A percentile compares a stretch with the other conserved stretches of the same genome.
Conservation (phyloP, 2,797 vertebrate genomes). For the Rhinophrynus dorsalis region DNA sequence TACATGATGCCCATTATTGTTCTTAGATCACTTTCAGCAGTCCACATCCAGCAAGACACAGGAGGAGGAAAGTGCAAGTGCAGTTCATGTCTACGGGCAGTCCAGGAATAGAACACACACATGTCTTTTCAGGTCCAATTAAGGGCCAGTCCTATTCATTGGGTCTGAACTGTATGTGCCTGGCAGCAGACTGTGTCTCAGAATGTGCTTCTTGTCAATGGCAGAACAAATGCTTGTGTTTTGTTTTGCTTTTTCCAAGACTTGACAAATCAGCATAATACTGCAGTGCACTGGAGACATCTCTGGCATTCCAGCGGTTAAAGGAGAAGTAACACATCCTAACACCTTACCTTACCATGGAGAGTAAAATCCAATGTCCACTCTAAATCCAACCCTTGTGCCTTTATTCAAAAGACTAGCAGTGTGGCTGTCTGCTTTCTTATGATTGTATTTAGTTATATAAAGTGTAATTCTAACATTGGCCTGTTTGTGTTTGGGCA, state of each 20-base stretch:
- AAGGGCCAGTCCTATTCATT: background rate
- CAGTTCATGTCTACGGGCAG: background rate
- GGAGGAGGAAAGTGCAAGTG: background rate
- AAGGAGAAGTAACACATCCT: no score
- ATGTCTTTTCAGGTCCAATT: background rate
- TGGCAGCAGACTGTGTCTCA: background rate
- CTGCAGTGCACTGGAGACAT: background rate
- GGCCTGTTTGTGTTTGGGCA: no score
- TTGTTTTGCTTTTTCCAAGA: constrained; percentile 52
- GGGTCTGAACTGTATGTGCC: background rate
- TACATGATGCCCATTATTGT: no score
- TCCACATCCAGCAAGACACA: background rate
- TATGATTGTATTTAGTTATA: no score
- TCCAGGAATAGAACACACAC: background rate
- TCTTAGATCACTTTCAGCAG: no score
- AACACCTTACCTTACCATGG: no score
- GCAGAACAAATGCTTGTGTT: constrained; percentile 47
- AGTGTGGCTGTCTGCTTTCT: no score
- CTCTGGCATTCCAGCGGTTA: background rate
- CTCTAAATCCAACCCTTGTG: no score
- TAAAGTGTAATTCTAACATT: no score
- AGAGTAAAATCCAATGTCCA: no score
- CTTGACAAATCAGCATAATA: constrained; percentile 65
- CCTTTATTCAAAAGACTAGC: no score
- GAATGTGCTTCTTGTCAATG: constrained; percentile 18